Evolutionary conservation across 1,140 invertebrate genomes (phyloP), one percentile per base, ranked within the genome.

Genomic region (Streblospio benedicti): DNA sequence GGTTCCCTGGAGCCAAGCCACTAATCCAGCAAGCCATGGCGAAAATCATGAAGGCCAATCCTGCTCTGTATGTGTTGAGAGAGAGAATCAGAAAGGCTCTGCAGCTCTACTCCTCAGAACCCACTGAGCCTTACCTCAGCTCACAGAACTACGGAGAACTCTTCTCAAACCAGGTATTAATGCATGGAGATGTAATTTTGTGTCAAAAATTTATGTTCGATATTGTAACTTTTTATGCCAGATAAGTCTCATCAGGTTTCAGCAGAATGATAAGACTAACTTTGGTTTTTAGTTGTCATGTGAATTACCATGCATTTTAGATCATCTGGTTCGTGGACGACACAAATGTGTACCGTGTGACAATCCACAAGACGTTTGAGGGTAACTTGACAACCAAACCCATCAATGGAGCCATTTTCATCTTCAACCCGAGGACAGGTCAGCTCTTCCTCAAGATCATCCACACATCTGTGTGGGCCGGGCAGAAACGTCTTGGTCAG

Each of bases 251-350:
- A n/a, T n/a, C n/a, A n/a, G n/a, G n/a, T n/a, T n/a, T n/a, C n/a
- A n/a, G n/a, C n/a, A n/a, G n/a, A n/a, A n/a, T n/a, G n/a, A n/a
- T n/a, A n/a, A n/a, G n/a, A n/a, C n/a, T n/a, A n/a, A n/a, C n/a
- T n/a, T n/a, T n/a, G n/a, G n/a, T n/a, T n/a, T n/a, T n/a, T n/a
- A n/a, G n/a, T n/a, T n/a, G n/a, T n/a, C n/a, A n/a, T n/a, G n/a
- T n/a, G n/a, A n/a, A n/a, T n/a, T n/a, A n/a, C n/a, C n/a, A n/a
- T n/a, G n/a, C n/a, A n/a, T n/a, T n/a, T n/a, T n/a, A n/a, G 77
- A 99, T 99, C 66, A 99, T 99, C 77, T 99, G 96, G 96, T 99
- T 98, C 79, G 94, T 99, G 0, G 95, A 99, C 74, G 95, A 98
- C 71, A 98, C 95, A 0, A 98, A 99, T 77, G 96, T 99, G 25